Base-by-base conservation (phyloP, 2,888 invertebrate genomes). In the Orthosia incerta region DNA sequence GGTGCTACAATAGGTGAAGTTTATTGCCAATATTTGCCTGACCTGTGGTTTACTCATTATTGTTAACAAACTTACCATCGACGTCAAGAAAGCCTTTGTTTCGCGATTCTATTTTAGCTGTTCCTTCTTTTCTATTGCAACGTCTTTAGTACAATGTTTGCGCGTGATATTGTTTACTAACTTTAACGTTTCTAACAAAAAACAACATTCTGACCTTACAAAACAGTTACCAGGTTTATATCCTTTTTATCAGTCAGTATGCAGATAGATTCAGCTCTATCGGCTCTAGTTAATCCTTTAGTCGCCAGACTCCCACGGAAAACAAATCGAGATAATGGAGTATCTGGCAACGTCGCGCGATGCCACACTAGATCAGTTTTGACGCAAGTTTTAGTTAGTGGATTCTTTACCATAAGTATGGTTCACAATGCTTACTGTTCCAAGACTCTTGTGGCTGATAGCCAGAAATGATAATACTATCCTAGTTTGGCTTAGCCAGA, bases 401-500 rank as follows among this genome's bases (percentile, higher is more conserved):
- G 15, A 57, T 53, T 48, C 50, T 62, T 23, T 31, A 23, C 48
- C 48, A 56, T 48, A 16, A 61, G 63, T 64, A 45, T 67, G 55
- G 70, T 51, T 64, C 48, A 87, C 81, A 85, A 86, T 84, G 70
- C 64, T 60, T 82, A 82, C 64, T 62, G 71, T 81, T 80, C 70
- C 50, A 23, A 70, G 73, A 71, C 83, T 46, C 46, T 56, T 46
- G 75, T 88, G 88, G 87, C 85, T 78, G 85, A 80, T 75, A 73
- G 89, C 89, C 88, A 90, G 87, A 71, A 80, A 59, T 72, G 79
- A 86, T 84, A 82, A 66, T 56, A 76, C 76, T 82, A 77, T 82
- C 76, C 81, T 85, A 71, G 59, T 80, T 83, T 80, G 77, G 82
- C 23, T 77, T 69, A 78, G 63, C 50, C 31, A 78, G 76, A 72